phyloP scores from a whole-genome alignment of 2,888 invertebrate genomes.

The Pilophorus perplexus region DNA sequence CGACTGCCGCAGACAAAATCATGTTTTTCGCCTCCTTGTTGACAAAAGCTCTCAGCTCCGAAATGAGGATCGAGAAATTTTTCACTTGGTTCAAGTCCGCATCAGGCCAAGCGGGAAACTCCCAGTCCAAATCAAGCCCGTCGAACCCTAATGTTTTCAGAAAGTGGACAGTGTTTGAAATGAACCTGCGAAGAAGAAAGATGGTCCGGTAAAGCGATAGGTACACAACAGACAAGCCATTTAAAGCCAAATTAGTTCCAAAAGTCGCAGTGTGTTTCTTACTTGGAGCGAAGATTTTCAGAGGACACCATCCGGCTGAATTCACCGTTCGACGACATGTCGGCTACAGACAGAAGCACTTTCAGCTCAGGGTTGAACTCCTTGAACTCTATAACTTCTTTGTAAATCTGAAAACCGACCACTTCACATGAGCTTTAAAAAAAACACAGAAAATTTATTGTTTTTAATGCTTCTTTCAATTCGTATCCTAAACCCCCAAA shows the following conservation, averaged over 20 bases:
- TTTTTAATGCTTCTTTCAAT: no score
- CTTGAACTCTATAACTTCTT: slow-evolving; percentile 59
- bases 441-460: no score
- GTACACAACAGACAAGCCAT: no score
- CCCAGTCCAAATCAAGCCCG: slow-evolving; percentile 81
- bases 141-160: slow-evolving; percentile 61
- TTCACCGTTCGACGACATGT: slow-evolving; percentile 58
- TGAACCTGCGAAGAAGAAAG: slow-evolving; percentile 54
- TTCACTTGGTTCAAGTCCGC: slow-evolving; percentile 60
- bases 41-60: slow-evolving; percentile 69
- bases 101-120: slow-evolving; percentile 69
- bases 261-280: slow-evolving; percentile 42
- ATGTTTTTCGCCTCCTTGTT: slow-evolving; percentile 52
- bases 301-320: slow-evolving; percentile 71
- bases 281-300: slow-evolving; percentile 66
- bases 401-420: slow-evolving; percentile 51
- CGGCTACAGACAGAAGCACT: slow-evolving; percentile 74
- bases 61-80: slow-evolving; percentile 71
- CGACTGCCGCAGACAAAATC: slow-evolving; percentile 71
- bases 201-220: neutral
- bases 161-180: slow-evolving; percentile 56
- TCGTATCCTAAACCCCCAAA: no score
- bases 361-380: slow-evolving; percentile 64
- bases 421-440: no score
- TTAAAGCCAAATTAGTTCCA: no score